phyloP scores from a whole-genome alignment of 1,140 invertebrate species.

The Mesaphorura yosii region DNA sequence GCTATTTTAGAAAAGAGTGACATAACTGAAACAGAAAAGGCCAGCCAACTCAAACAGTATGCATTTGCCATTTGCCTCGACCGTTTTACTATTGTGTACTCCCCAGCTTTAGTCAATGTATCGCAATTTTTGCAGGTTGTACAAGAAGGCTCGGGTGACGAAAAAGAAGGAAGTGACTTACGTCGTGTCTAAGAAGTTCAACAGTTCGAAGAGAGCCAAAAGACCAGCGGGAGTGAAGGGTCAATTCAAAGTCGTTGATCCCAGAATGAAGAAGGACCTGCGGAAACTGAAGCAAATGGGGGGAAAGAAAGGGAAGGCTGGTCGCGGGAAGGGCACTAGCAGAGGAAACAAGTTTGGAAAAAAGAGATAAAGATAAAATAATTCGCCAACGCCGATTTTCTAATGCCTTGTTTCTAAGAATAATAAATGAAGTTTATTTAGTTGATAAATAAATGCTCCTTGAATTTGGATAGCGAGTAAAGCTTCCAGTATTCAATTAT shows the following conservation, averaged over 20 bases:
- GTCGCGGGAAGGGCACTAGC: background rate
- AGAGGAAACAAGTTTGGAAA: too few relatives aligned
- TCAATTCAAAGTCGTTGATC: conserved; percentile 86
- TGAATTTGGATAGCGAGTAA: background rate
- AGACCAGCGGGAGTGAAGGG: conserved; percentile 82
- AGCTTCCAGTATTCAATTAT: too few relatives aligned
- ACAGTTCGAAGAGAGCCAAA: conserved; percentile 56
- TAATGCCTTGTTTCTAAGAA: too few relatives aligned
- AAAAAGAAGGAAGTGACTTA: conserved; percentile 86
- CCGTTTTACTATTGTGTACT: background rate
- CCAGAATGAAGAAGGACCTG: conserved; percentile 89
- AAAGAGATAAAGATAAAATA: too few relatives aligned
- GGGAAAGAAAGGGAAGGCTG: conserved; percentile 13
- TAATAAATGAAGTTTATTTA: too few relatives aligned
- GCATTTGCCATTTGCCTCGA: too few relatives aligned
- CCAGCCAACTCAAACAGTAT: conserved; percentile 77
- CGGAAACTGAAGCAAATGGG: conserved; percentile 34
- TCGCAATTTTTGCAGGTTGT: conserved; percentile 60
- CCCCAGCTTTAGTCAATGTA: conserved; percentile 5
- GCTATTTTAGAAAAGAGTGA: conserved; percentile 78
- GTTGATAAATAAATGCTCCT: background rate
- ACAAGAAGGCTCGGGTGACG: conserved; percentile 74
- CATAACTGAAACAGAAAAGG: conserved; percentile 80
- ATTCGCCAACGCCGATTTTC: too few relatives aligned
- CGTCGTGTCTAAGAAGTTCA: conserved; percentile 85